A percentile compares a stretch with the other conserved stretches of the same genome.
phyloP scores from a whole-genome alignment of 2,888 invertebrate species.

The Pandemis heparana region DNA sequence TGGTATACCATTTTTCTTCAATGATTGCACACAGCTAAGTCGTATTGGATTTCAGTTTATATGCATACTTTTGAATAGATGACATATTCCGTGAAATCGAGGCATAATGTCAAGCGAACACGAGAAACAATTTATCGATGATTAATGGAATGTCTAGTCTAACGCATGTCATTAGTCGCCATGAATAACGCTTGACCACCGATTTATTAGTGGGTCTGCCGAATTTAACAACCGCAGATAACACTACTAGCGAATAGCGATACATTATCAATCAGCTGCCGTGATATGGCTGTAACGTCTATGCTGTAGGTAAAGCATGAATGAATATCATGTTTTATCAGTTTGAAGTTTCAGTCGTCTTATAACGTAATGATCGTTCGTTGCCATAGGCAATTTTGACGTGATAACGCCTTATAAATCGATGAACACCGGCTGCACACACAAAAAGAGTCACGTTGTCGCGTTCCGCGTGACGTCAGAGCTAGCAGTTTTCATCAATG shows the following conservation, averaged over 20 bases:
- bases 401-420: too few relatives aligned
- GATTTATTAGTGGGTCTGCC: slow-evolving; percentile 16
- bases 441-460: too few relatives aligned
- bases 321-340: not conserved
- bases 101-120: not conserved
- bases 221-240: slow-evolving; percentile 23
- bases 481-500: too few relatives aligned
- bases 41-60: too few relatives aligned
- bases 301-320: not conserved
- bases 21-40: too few relatives aligned
- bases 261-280: not conserved
- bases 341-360: not conserved
- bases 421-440: too few relatives aligned
- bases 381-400: not conserved
- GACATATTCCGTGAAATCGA: not conserved
- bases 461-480: too few relatives aligned
- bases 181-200: slow-evolving; percentile 1
- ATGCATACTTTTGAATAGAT: not conserved
- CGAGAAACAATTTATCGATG: slow-evolving; percentile 8
- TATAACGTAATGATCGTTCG: too few relatives aligned
- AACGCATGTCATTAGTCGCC: slow-evolving; percentile 9
- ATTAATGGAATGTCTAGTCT: not conserved
- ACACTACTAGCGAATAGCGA: not conserved
- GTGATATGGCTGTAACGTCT: slow-evolving; percentile 16
- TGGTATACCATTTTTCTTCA: too few relatives aligned